Percentiles rank a stretch among this genome's conserved stretches.
phyloP scores from a whole-genome alignment of 2,888 invertebrate genomes.

The Dromius quadrimaculatus region DNA sequence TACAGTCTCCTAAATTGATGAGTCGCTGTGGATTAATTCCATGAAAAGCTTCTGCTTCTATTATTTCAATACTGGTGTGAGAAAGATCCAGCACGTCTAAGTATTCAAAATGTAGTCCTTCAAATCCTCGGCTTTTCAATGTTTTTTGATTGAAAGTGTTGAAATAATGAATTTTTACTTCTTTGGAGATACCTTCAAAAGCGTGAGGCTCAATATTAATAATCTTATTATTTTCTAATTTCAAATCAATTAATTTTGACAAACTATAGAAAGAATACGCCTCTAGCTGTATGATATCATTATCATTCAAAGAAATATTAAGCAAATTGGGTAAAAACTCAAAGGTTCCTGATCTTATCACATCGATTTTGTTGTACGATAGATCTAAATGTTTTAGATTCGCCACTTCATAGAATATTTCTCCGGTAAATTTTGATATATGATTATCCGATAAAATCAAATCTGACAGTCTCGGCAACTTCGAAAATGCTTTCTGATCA shows the following conservation, averaged over 20 bases:
- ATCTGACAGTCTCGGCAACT: conserved; percentile 15
- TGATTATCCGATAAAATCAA: conserved; percentile 30
- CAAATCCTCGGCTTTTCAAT: conserved; percentile 24
- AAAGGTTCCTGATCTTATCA: conserved; percentile 19
- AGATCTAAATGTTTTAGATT: conserved; percentile 27
- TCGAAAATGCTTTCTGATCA: conserved; percentile 14
- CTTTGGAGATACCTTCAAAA: conserved; percentile 23
- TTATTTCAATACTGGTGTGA: neutral
- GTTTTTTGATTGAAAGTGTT: conserved; percentile 15
- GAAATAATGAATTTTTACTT: conserved; percentile 13
- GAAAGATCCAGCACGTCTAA: conserved; percentile 1
- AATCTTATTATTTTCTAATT: conserved; percentile 18
- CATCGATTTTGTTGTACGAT: conserved; percentile 37
- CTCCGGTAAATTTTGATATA: neutral
- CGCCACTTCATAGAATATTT: neutral
- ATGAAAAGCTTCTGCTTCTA: conserved; percentile 27
- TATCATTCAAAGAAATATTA: conserved; percentile 16
- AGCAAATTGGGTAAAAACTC: conserved; percentile 7
- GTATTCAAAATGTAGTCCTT: conserved; percentile 3
- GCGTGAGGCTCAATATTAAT: conserved; percentile 36
- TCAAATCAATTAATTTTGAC: conserved; percentile 3
- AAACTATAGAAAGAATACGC: conserved; percentile 28
- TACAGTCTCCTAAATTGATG: neutral
- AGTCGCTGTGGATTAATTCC: neutral
- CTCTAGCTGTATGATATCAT: conserved; percentile 19